These are phyloP conservation scores for Ornithoptera alexandrae DNA, from an alignment of 2,888 invertebrate species.

Conservation along the genomic window DNA sequence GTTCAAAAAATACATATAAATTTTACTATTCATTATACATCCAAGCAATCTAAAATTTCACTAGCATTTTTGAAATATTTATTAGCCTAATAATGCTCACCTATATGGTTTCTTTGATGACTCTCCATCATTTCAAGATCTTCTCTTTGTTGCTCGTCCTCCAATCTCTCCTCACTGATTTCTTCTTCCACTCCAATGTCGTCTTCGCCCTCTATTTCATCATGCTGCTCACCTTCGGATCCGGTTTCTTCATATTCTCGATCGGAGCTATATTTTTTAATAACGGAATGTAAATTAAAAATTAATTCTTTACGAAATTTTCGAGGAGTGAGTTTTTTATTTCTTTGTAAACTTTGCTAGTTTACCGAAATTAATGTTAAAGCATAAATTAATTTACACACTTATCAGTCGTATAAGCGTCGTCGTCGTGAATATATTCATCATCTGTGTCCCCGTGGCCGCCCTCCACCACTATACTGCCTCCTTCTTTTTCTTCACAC, in stretches of 20 bases:
- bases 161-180: conserved; percentile 56
- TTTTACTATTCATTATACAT: too few relatives aligned
- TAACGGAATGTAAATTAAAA: too few relatives aligned
- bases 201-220: conserved; percentile 76
- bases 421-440: conserved; percentile 83
- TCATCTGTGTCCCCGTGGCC: conserved; percentile 83
- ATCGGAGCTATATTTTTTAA: conserved; percentile 75
- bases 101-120: conserved; percentile 72
- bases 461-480: conserved; percentile 66
- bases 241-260: conserved; percentile 85
- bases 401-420: conserved; percentile 84
- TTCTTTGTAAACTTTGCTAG: too few relatives aligned
- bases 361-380: too few relatives aligned
- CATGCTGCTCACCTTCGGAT: conserved; percentile 85
- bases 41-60: too few relatives aligned
- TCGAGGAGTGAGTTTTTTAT: too few relatives aligned
- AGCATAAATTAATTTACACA: conserved; percentile 47
- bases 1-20: too few relatives aligned
- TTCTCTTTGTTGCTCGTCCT: conserved; percentile 65
- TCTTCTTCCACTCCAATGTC: conserved; percentile 64
- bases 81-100: conserved; percentile 43
- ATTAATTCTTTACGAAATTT: too few relatives aligned
- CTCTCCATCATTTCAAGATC: conserved; percentile 63
- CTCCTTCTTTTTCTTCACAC: conserved; percentile 65
- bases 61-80: not conserved